Percentiles rank a stretch among this genome's conserved stretches.
phyloP scores from a whole-genome alignment of 2,113 vertebrate genomes.

The Chaetodon trifascialis region DNA sequence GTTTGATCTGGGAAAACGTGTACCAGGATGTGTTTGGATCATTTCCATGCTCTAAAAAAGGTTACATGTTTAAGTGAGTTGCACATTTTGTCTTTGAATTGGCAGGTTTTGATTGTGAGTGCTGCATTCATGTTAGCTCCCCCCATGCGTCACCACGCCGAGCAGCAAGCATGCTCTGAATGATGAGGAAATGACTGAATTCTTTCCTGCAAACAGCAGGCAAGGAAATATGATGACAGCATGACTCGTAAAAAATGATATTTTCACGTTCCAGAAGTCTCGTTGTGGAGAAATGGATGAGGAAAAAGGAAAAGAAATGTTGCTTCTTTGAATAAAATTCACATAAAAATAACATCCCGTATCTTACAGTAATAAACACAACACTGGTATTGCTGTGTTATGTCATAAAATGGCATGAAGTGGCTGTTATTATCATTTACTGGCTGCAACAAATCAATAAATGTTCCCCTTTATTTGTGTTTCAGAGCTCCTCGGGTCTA shows the following conservation, averaged over 20 bases:
- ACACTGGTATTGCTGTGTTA: background rate
- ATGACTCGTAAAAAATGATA: conserved; percentile 5
- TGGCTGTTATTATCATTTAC: background rate
- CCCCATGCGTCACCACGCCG: background rate
- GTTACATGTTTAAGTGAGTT: background rate
- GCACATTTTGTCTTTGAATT: background rate
- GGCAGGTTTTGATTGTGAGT: background rate
- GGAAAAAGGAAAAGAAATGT: background rate
- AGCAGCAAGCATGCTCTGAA: background rate
- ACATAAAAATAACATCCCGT: too few species aligned
- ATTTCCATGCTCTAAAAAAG: too few species aligned
- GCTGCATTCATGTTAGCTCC: background rate
- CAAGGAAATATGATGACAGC: conserved; percentile 16
- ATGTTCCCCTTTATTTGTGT: conserved; percentile 48
- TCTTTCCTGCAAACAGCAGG: conserved; percentile 8
- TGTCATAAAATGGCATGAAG: background rate
- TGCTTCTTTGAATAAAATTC: background rate
- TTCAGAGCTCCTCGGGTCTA: conserved; percentile 85
- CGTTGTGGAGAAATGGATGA: background rate
- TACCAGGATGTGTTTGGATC: background rate
- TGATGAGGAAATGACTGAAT: background rate
- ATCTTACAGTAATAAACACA: too few species aligned
- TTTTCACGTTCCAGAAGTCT: background rate
- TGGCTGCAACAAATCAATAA: conserved; percentile 18
- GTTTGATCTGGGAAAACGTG: too few species aligned